Percentiles rank a stretch among this genome's conserved stretches.
These are phyloP conservation scores for Torymus texanus DNA, from an alignment of 2,888 invertebrate species.

Conservation along the genomic window DNA sequence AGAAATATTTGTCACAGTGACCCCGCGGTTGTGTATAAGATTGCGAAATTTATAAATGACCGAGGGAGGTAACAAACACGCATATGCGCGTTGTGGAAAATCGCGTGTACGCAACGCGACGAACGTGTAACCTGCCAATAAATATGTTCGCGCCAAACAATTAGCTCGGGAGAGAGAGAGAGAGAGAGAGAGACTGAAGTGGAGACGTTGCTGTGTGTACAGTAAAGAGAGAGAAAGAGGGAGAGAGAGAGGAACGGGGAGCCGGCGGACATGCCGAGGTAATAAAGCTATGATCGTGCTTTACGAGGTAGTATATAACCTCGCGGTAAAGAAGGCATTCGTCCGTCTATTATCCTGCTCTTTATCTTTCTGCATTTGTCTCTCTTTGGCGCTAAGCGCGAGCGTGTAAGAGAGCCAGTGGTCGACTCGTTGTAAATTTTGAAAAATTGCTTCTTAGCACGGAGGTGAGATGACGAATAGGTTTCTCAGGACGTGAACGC, in stretches of 20 bases:
- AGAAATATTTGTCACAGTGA: conserved; percentile 28
- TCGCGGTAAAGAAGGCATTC: conserved; percentile 60
- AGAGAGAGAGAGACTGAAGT: too few relatives aligned
- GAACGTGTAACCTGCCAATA: conserved; percentile 63
- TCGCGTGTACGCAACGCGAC: conserved; percentile 12
- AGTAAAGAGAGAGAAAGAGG: too few relatives aligned
- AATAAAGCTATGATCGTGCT: conserved; percentile 73
- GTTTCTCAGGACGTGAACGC: too few relatives aligned
- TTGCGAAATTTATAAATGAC: conserved; percentile 8
- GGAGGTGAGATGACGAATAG: background rate
- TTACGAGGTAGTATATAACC: conserved; percentile 72
- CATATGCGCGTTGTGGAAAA: background rate
- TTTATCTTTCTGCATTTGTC: conserved; percentile 12
- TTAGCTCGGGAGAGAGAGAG: conserved; percentile 60
- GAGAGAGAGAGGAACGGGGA: too few relatives aligned
- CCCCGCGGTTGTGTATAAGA: background rate
- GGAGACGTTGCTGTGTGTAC: too few relatives aligned
- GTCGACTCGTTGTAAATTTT: conserved; percentile 8
- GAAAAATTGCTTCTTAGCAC: background rate
- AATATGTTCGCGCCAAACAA: conserved; percentile 72
- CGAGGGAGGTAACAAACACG: background rate
- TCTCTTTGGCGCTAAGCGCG: background rate
- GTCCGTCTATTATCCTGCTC: conserved; percentile 56
- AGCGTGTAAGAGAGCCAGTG: background rate
- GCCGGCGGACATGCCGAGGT: conserved; percentile 53